Conservation (phyloP, 2,888 invertebrate genomes). For the Megalurothrips usitatus region DNA sequence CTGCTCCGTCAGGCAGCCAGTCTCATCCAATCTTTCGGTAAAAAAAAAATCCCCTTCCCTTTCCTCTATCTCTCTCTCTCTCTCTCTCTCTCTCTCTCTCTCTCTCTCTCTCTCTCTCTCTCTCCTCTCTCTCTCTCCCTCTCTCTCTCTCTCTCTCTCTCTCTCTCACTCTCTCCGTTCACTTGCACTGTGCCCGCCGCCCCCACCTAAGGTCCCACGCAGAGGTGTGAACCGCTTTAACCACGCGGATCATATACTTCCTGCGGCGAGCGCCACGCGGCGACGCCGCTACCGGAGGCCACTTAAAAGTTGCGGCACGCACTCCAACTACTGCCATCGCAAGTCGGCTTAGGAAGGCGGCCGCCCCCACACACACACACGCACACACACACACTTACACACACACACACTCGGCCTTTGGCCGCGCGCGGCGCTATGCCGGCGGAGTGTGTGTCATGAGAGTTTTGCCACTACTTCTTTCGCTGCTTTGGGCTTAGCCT, state of each 20-base stretch:
- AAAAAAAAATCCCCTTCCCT: too few relatives aligned
- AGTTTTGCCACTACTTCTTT: background rate
- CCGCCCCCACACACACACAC: background rate
- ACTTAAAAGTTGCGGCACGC: conserved; percentile 1
- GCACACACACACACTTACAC: too few relatives aligned
- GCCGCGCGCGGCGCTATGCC: background rate
- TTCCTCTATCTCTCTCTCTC: too few relatives aligned
- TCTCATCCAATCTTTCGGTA: too few relatives aligned
- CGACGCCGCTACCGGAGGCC: background rate
- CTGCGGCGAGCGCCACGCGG: background rate
- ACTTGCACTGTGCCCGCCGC: too few relatives aligned
- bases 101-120: too few relatives aligned
- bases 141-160: too few relatives aligned
- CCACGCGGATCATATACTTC: background rate
- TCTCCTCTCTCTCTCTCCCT: too few relatives aligned
- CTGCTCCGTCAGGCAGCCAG: too few relatives aligned
- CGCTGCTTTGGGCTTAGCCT: background rate
- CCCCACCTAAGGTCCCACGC: too few relatives aligned
- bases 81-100: too few relatives aligned
- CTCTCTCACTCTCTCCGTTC: too few relatives aligned
- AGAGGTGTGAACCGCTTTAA: background rate
- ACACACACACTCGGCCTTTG: background rate
- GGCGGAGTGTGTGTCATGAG: background rate
- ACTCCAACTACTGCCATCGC: background rate
- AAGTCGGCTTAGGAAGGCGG: background rate